These are phyloP conservation scores for Ormyrus rosae DNA, from an alignment of 2,888 invertebrate species.

Conservation along the genomic window DNA sequence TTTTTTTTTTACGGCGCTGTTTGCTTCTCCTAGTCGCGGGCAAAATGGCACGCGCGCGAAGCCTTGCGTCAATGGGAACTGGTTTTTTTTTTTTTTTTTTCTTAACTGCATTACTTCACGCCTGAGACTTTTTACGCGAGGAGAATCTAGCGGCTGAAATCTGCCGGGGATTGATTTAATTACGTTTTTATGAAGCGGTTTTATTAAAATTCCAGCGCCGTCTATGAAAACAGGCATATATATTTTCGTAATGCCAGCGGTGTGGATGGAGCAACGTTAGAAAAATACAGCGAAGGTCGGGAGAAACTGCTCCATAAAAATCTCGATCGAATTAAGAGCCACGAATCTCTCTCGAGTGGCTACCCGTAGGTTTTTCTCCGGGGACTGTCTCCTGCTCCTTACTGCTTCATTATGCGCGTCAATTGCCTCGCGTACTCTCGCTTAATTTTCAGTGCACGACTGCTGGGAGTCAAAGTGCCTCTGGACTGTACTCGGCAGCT, in stretches of 20 bases:
- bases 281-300: no score
- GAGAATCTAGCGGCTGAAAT: background rate
- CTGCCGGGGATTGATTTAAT: no score
- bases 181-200: background rate
- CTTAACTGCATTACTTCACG: background rate
- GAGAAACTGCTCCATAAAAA: no score
- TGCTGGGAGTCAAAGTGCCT: constrained; percentile 35
- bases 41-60: constrained; percentile 2
- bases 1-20: background rate
- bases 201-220: background rate
- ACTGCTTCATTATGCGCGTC: constrained; percentile 19
- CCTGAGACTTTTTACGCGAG: background rate
- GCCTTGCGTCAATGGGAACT: constrained; percentile 26
- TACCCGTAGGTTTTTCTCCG: no score
- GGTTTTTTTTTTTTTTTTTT: background rate
- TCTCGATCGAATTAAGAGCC: no score
- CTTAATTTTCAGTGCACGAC: constrained; percentile 34
- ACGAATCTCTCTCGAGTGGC: no score
- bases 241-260: no score
- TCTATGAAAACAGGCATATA: background rate
- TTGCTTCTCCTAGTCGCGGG: background rate
- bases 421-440: constrained; percentile 31
- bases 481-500: constrained; percentile 9
- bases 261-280: no score
- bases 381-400: no score